phyloP scores from a whole-genome alignment of 2,797 vertebrate genomes.

The Anisognathus igniventris region DNA sequence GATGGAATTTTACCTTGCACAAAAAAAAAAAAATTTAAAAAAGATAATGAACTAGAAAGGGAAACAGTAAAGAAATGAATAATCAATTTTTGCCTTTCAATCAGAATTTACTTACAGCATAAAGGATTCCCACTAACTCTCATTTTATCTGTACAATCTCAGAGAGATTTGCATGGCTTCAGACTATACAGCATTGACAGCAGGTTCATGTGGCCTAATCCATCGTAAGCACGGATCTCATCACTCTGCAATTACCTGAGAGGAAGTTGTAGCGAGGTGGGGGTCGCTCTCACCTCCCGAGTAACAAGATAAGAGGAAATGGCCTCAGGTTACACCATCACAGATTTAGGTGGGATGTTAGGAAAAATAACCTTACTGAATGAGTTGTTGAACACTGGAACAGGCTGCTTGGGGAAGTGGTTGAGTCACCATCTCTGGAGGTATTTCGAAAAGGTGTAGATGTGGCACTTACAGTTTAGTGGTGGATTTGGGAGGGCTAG shows the following conservation, averaged over 20 bases:
- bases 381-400: not conserved
- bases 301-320: not conserved
- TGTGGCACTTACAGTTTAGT: rapidly evolving
- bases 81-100: not conserved
- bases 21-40: not conserved
- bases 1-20: not conserved
- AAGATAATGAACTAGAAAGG: not conserved
- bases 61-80: not conserved
- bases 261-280: rapidly evolving
- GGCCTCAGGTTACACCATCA: not conserved
- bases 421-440: not conserved
- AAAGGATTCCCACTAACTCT: not conserved
- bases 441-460: not conserved
- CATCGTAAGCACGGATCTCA: rapidly evolving
- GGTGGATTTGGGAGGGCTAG: not conserved
- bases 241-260: not conserved
- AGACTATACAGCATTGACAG: not conserved
- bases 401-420: not conserved
- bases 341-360: not conserved
- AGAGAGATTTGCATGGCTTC: not conserved
- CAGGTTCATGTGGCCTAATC: not conserved
- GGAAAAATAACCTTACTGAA: not conserved
- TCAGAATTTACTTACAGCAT: not conserved
- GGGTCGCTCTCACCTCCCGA: not conserved
- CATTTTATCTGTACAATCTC: not conserved